Percentiles rank a stretch among this genome's conserved stretches.
phyloP scores from a whole-genome alignment of 2,113 vertebrate species.

The Lasiurus cinereus region DNA sequence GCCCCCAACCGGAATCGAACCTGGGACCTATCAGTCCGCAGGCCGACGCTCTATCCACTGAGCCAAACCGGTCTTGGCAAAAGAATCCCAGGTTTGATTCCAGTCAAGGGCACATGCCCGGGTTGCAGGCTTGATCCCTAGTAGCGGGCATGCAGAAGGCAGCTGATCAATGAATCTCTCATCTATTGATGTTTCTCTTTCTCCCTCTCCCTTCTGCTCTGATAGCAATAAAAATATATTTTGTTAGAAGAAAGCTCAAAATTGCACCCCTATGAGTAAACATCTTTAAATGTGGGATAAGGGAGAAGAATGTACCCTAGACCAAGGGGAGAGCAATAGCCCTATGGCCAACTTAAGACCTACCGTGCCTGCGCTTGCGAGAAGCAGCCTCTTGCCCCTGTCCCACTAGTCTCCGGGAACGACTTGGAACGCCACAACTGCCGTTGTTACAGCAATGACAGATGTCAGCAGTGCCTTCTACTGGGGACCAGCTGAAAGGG shows the following conservation, averaged over 20 bases:
- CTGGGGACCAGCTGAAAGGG: slow-evolving; percentile 81
- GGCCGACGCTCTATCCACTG: too few relatives aligned
- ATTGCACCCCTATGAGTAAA: background rate
- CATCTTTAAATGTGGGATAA: background rate
- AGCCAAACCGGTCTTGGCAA: too few relatives aligned
- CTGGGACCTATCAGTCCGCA: too few relatives aligned
- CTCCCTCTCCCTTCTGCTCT: too few relatives aligned
- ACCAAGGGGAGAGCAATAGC: fast-evolving
- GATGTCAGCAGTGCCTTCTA: slow-evolving; percentile 83
- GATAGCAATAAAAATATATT: too few relatives aligned
- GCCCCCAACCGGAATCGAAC: too few relatives aligned
- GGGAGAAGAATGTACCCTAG: background rate
- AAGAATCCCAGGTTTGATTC: too few relatives aligned
- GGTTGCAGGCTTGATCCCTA: too few relatives aligned
- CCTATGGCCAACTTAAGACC: fast-evolving
- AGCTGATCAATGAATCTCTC: too few relatives aligned
- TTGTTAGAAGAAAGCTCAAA: background rate
- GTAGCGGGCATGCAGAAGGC: too few relatives aligned
- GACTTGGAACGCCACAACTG: slow-evolving; percentile 61
- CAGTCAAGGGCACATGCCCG: too few relatives aligned
- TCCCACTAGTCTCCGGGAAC: background rate
- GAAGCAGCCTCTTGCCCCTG: background rate
- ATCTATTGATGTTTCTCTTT: too few relatives aligned
- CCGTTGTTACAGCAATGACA: slow-evolving; percentile 83
- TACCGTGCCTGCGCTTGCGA: slow-evolving; percentile 73